These are phyloP conservation scores for Loxodonta africana DNA, from an alignment of 2,113 vertebrate genomes.

Conservation along the genomic window DNA sequence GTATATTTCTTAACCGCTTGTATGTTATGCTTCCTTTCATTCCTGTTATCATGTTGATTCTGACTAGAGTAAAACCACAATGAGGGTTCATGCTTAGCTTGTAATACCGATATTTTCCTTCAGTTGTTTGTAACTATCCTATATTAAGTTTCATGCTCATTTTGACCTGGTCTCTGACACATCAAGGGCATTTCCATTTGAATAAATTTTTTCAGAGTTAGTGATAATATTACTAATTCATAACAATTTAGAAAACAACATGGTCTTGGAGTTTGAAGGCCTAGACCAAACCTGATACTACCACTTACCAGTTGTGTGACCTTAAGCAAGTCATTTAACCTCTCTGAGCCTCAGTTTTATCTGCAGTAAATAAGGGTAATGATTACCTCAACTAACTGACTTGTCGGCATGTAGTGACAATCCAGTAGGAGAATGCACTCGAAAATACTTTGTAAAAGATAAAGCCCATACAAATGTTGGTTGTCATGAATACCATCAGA, in stretches of 20 bases:
- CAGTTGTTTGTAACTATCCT: conserved; percentile 3
- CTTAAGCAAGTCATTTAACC: not conserved
- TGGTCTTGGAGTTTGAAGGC: not conserved
- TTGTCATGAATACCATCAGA: not conserved
- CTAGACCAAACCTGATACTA: not conserved
- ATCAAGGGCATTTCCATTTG: not conserved
- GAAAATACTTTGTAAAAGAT: conserved; percentile 25
- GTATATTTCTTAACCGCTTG: conserved; percentile 36
- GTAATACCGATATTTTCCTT: not conserved
- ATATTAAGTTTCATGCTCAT: not conserved
- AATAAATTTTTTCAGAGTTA: conserved; percentile 32
- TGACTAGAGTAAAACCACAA: not conserved
- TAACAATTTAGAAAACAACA: conserved; percentile 48
- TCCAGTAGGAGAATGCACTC: not conserved
- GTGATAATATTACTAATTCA: not conserved
- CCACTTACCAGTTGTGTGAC: not conserved
- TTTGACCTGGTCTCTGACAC: conserved; percentile 9
- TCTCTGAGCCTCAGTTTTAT: not conserved
- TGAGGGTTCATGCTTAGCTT: not conserved
- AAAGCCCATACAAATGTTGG: not conserved
- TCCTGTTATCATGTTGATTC: not conserved
- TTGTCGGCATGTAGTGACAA: not conserved
- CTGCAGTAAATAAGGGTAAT: not conserved
- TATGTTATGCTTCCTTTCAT: not conserved
- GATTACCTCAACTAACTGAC: not conserved